These are phyloP conservation scores for Peromyscus maniculatus DNA, from an alignment of 2,113 vertebrate genomes.

Conservation along the genomic window DNA sequence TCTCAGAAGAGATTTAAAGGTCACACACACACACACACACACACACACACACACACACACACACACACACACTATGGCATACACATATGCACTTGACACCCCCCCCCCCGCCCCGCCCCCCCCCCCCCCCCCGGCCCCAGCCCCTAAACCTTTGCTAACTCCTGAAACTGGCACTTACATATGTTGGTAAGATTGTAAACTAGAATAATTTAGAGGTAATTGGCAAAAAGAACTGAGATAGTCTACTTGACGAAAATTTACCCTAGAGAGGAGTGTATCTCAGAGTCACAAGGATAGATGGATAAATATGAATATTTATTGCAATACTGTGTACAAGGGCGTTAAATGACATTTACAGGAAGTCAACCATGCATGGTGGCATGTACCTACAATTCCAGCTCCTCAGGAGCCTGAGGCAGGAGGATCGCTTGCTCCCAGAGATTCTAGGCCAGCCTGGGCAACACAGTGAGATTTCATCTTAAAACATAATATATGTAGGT, in stretches of 20 bases:
- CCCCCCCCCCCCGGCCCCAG: too few species aligned
- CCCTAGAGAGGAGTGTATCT: not conserved
- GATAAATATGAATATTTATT: not conserved
- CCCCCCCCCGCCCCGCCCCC: too few species aligned
- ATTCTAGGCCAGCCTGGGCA: not conserved
- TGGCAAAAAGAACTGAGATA: slow-evolving; percentile 8
- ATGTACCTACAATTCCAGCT: not conserved
- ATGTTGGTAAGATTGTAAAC: not conserved
- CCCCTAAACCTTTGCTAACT: not conserved
- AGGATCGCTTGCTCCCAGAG: not conserved
- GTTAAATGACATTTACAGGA: not conserved
- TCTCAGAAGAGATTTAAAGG: not conserved
- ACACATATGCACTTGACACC: not conserved
- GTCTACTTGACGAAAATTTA: slow-evolving; percentile 15
- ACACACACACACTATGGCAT: not conserved
- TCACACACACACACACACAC: not conserved
- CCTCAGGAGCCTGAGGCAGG: not conserved
- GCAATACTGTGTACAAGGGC: not conserved
- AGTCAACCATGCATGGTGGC: not conserved
- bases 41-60: not conserved
- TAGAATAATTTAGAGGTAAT: not conserved
- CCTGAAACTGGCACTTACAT: not conserved
- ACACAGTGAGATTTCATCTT: not conserved
- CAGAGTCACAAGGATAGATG: not conserved
- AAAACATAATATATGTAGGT: not conserved